Base-by-base conservation (phyloP, 1,140 invertebrate species). In the Drosophila subpulchrella region DNA sequence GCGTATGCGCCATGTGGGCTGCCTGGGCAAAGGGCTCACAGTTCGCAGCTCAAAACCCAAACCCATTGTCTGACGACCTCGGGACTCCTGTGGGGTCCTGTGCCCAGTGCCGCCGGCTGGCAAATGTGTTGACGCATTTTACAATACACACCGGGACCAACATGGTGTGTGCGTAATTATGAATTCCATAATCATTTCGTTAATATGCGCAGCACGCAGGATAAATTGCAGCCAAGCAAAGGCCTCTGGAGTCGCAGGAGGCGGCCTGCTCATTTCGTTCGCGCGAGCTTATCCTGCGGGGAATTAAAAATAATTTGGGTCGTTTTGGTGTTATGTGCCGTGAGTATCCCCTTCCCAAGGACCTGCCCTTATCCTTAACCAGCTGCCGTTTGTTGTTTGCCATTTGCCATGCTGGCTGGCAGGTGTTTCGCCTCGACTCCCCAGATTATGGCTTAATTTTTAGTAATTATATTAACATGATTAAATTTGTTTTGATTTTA, bases 271-370 rank as follows among this genome's bases (percentile, higher is more conserved):
- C 71, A 57, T 79, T 81, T 74, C 59, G 48, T 80, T 71, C 48
- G 55, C 65, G 79, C 75, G 27, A 6, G 32, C 20, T 78, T 85
- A 89, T 90, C 78, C 85, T 74, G 78, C 57, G 70, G 85, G 85
- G 85, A 89, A 90, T 90, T 81, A 89, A 90, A 89, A 89, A 89
- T 89, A 90, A 90, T 90, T 90, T 90, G 84, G 85, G 85, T 89
- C 85, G 85, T 79, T 90, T 89, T 88, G 79, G 77, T 84, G 60
- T 72, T 75, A 75, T 75, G 80, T 48, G 4, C 4, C 24, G 6
- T 6, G 6, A 15, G 39, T 34, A 2, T 5, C 47, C 32, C 46
- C 41, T 24, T 34, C 41, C 36, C 38, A 39, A 27, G 47, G 20
- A 47, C 17, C 50, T 10, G 8, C 17, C 27, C 27, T 27, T 27